Conservation (phyloP, 2,797 vertebrate species). For the Gymnoscopelus braueri region DNA sequence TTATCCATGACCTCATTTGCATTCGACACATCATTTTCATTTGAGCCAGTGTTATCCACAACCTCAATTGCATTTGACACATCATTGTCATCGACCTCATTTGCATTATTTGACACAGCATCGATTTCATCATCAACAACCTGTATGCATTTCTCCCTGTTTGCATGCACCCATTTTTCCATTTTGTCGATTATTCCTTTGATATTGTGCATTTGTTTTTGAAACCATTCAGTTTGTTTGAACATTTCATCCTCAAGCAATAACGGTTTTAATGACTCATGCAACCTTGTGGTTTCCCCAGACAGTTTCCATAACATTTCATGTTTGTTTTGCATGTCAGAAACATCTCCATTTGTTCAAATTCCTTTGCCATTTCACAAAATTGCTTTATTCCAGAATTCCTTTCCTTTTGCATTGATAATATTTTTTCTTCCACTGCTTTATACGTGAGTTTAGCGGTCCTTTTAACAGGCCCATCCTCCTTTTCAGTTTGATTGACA, state of each 20-base stretch:
- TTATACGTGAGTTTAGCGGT: neutral
- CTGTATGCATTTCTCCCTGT: neutral
- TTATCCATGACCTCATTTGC: no score
- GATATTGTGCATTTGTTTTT: no score
- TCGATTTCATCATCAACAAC: neutral
- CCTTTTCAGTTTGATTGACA: no score
- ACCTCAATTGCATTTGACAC: neutral
- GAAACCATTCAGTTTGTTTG: no score
- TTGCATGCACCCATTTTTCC: no score
- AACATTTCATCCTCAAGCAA: conserved; percentile 1
- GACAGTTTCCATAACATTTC: neutral
- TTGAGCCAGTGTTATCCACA: neutral
- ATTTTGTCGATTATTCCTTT: no score
- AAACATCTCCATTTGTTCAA: conserved; percentile 6
- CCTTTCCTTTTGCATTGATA: no score
- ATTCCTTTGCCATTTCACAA: neutral
- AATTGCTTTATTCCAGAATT: conserved; percentile 1
- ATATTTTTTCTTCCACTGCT: neutral
- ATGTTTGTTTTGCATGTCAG: neutral
- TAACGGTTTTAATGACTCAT: neutral
- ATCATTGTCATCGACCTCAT: neutral
- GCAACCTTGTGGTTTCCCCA: neutral
- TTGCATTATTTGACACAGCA: no score
- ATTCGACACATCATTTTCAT: no score
- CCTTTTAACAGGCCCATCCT: neutral